Evolutionary conservation across 2,888 invertebrate species (phyloP), one percentile per base, ranked within the genome.

Genomic region (Ophion obscuratus): DNA sequence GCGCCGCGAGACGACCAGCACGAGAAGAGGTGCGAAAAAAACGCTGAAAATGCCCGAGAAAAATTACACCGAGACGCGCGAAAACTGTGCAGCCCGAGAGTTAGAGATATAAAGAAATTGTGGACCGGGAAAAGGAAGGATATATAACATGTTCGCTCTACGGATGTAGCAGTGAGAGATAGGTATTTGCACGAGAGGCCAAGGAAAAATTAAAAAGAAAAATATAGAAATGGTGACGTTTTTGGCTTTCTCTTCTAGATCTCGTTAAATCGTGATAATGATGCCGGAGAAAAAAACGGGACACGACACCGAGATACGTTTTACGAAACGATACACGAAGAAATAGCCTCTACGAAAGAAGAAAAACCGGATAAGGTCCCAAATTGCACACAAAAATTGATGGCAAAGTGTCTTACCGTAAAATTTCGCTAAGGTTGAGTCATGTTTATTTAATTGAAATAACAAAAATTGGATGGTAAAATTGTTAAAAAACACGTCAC

Each of bases 191-290:
- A 73, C 62, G 68, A 74, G 76, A 70, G 62, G 20, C 36, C 27
- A 66, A 57, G 67, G 67, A 77, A 77, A 53, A 79, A 79, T 79
- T 62, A 14, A 47, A 62, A 78, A 84, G 81, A 79, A 83, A 81
- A 84, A 84, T 79, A 74, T 75, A 71, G 81, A 24, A 86, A 86
- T 67, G 71, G 83, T 86, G 83, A 86, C 83, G 83, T 86, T 83
- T 86, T 84, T 78, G 61, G 78, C 68, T 73, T 86, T 79, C 36
- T 31, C 61, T 70, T 71, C 73, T 36, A 64, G 80, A 80, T 71
- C 88, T 84, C 79, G 77, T 87, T 84, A 74, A 81, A 82, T 64
- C 78, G 67, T 64, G 80, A 83, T 83, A 78, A 83, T 74, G 80
- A 82, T 62, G 77, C 57, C 57, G 14, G 53, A 61, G 61, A 70